phyloP scores from a whole-genome alignment of 2,888 invertebrate genomes.

The Blera fallax region DNA sequence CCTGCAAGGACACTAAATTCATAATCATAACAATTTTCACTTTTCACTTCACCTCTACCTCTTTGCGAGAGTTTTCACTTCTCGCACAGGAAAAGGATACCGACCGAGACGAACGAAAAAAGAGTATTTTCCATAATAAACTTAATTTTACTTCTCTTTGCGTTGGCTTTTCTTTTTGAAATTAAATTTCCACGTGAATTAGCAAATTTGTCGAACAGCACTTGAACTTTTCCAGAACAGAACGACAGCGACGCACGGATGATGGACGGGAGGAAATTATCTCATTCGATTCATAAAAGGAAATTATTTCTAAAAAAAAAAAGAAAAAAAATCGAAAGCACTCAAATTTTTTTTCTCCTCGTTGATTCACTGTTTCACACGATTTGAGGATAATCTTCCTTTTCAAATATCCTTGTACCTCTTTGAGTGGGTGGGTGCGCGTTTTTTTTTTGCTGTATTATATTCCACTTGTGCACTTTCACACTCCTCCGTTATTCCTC shows the following conservation, averaged over 20 bases:
- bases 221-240: neutral
- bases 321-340: conserved; percentile 49
- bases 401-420: conserved; percentile 15
- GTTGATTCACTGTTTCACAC: neutral
- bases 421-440: neutral
- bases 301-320: conserved; percentile 43
- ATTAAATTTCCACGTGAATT: conserved; percentile 59
- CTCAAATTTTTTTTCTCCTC: conserved; percentile 1
- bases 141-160: conserved; percentile 28
- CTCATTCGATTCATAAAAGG: conserved; percentile 29
- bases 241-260: neutral
- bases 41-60: conserved; percentile 53
- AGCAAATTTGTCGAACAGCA: conserved; percentile 39
- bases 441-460: neutral
- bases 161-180: conserved; percentile 18
- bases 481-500: conserved; percentile 1
- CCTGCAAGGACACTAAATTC: conserved; percentile 52
- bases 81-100: neutral
- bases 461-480: conserved; percentile 38
- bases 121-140: conserved; percentile 41
- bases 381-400: conserved; percentile 29
- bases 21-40: conserved; percentile 65
- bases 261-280: conserved; percentile 11
- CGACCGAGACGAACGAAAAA: neutral
- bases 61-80: neutral